Percentiles rank a stretch among this genome's conserved stretches.
phyloP scores from a whole-genome alignment of 2,113 vertebrate species.

The Ptilonorhynchus violaceus region DNA sequence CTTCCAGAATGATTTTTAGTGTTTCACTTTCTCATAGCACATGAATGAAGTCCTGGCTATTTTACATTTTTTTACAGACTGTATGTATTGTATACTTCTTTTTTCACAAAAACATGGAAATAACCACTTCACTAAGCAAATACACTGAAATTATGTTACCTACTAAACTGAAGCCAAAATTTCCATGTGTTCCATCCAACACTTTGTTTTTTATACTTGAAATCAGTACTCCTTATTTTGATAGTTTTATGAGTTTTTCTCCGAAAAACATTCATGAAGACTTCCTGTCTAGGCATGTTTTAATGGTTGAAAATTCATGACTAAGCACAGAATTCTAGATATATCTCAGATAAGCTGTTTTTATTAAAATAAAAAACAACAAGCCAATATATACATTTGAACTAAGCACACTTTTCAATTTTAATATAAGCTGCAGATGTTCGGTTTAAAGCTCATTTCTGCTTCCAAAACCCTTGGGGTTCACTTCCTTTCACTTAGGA shows the following conservation, averaged over 20 bases:
- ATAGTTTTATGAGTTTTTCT: not conserved
- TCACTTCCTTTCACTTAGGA: not conserved
- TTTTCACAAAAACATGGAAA: not conserved
- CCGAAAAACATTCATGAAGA: not conserved
- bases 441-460: not conserved
- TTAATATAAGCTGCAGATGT: not conserved
- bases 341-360: not conserved
- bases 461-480: not conserved
- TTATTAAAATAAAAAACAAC: not conserved
- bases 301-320: not conserved
- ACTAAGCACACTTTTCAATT: not conserved
- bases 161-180: not conserved
- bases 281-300: not conserved
- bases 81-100: not conserved
- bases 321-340: not conserved
- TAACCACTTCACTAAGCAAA: not conserved
- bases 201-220: not conserved
- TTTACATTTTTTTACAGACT: not conserved
- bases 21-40: not conserved
- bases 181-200: not conserved
- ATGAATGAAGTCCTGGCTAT: not conserved
- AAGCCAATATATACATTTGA: not conserved
- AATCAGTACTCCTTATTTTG: not conserved
- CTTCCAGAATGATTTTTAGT: not conserved
- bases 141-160: not conserved